Percentiles rank a stretch among this genome's conserved stretches.
phyloP scores from a whole-genome alignment of 2,113 vertebrate genomes.

The Motacilla alba region DNA sequence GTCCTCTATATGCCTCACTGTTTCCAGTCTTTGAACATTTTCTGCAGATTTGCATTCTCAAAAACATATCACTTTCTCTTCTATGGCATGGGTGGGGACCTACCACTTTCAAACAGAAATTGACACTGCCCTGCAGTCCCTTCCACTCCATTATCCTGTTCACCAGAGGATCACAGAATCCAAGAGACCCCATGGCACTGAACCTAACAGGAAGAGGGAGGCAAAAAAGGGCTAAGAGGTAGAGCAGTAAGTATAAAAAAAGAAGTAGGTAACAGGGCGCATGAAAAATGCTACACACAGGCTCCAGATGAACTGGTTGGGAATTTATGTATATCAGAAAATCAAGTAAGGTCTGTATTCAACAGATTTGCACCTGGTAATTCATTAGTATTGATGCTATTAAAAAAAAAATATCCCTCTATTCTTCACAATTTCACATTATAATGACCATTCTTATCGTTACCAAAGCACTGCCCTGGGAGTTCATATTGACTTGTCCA shows the following conservation, averaged over 20 bases:
- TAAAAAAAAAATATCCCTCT: not conserved
- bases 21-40: not conserved
- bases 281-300: not conserved
- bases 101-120: not conserved
- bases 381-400: not conserved
- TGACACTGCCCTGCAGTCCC: not conserved
- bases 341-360: not conserved
- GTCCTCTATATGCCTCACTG: not conserved
- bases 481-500: not conserved
- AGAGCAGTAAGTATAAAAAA: not conserved
- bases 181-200: accelerated
- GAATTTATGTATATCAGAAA: not conserved
- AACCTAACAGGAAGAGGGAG: not conserved
- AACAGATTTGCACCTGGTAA: not conserved
- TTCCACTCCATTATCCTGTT: not conserved
- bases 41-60: not conserved
- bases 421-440: not conserved
- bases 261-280: not conserved
- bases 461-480: not conserved
- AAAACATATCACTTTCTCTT: not conserved
- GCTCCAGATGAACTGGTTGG: not conserved
- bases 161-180: not conserved
- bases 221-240: not conserved
- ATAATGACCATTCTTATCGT: not conserved
- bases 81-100: not conserved